phyloP scores from a whole-genome alignment of 2,888 invertebrate species.

The Loripinus fragilis region DNA sequence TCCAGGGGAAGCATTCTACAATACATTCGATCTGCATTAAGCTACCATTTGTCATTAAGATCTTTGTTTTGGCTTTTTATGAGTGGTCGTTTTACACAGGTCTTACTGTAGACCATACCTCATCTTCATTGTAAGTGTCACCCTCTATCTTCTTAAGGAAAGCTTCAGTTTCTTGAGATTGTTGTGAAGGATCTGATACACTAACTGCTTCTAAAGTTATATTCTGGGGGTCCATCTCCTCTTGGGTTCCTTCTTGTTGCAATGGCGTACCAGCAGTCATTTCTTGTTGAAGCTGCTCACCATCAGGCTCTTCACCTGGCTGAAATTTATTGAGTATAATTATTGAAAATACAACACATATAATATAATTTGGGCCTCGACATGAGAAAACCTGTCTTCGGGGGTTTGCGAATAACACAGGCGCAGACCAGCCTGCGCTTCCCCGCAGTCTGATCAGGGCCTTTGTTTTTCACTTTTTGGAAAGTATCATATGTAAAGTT shows the following conservation, averaged over 20 bases:
- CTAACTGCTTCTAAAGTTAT: slow-evolving; percentile 68
- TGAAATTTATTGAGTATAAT: neutral
- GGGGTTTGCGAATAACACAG: too few species aligned
- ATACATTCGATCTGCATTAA: too few species aligned
- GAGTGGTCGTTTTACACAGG: too few species aligned
- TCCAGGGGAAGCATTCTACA: too few species aligned
- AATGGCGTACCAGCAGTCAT: neutral
- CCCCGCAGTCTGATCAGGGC: neutral
- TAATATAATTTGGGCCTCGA: neutral
- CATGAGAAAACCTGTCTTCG: neutral
- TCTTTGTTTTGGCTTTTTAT: too few species aligned
- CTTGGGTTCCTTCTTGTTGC: slow-evolving; percentile 15
- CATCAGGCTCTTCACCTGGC: slow-evolving; percentile 24
- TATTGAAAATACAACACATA: neutral
- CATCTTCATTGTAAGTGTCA: slow-evolving; percentile 81
- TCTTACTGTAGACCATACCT: slow-evolving; percentile 69
- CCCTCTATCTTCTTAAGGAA: slow-evolving; percentile 63
- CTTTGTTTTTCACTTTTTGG: too few species aligned
- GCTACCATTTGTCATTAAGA: too few species aligned
- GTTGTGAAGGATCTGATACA: slow-evolving; percentile 63
- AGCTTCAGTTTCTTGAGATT: slow-evolving; percentile 60
- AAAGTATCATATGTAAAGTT: too few species aligned
- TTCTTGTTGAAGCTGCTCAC: slow-evolving; percentile 8
- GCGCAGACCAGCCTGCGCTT: too few species aligned
- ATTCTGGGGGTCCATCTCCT: slow-evolving; percentile 6